Percentiles rank a stretch among this genome's conserved stretches.
Evolutionary conservation across 2,888 invertebrate species (phyloP).

Genomic region (Hirtodrosophila cameraria): DNA sequence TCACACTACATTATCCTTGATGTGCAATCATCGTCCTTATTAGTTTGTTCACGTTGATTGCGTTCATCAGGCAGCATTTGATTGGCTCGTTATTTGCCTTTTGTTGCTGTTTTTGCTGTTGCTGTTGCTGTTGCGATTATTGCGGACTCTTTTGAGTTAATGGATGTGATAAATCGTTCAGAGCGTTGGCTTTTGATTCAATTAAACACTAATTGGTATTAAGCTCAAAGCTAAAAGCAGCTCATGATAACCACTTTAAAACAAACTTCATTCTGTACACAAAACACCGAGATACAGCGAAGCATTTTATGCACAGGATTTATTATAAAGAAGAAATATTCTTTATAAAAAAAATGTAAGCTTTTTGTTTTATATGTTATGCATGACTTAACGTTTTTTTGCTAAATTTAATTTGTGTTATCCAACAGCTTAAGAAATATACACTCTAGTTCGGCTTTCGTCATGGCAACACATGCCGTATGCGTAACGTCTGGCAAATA

Average conservation of each 20-base stretch:
- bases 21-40: constrained; percentile 25
- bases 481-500: background rate
- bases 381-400: no score
- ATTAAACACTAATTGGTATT: background rate
- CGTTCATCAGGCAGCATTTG: constrained; percentile 14
- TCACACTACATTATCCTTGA: constrained; percentile 14
- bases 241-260: no score
- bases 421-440: no score
- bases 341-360: no score
- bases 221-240: no score
- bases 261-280: no score
- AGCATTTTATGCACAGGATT: no score
- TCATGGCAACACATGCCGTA: background rate
- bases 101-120: background rate
- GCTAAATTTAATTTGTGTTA: no score
- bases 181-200: background rate
- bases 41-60: constrained; percentile 46
- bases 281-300: no score
- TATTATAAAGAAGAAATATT: no score
- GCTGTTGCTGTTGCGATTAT: background rate
- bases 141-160: background rate
- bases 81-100: constrained; percentile 21
- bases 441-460: background rate
- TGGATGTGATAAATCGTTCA: background rate
- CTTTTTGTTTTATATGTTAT: no score